Percentiles rank a stretch among this genome's conserved stretches.
Evolutionary conservation across 2,113 vertebrate genomes (phyloP).

Genomic region (Prionailurus viverrinus): DNA sequence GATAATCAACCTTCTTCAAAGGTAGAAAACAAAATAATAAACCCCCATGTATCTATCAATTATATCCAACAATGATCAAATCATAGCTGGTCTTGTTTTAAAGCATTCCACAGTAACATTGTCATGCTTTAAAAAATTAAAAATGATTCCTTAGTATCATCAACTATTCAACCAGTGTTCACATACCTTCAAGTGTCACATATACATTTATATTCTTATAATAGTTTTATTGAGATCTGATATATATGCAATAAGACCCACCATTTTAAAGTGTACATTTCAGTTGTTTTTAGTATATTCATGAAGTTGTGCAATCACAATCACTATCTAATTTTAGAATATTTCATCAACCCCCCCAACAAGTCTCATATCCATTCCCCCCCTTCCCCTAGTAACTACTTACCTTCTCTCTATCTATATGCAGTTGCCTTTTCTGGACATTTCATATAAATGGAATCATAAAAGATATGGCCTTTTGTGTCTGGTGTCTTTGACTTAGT

Average conservation of each 20-base stretch:
- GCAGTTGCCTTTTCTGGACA: background rate
- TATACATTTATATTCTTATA: background rate
- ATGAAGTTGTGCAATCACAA: background rate
- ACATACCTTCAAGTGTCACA: background rate
- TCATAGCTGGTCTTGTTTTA: background rate
- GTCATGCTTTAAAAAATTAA: background rate
- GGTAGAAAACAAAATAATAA: slow-evolving; percentile 1
- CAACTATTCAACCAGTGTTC: background rate
- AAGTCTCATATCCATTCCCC: background rate
- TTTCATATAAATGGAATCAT: background rate
- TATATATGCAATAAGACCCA: background rate
- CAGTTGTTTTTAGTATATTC: background rate
- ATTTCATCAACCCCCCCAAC: background rate
- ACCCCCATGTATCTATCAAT: background rate
- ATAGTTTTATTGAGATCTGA: background rate
- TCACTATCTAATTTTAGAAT: background rate
- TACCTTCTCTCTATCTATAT: background rate
- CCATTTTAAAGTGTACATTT: background rate
- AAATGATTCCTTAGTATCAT: background rate
- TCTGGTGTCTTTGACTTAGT: background rate
- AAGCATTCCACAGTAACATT: background rate
- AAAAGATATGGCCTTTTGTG: background rate
- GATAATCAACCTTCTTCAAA: background rate
- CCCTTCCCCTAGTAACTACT: background rate
- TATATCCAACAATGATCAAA: background rate